Evolutionary conservation across 2,888 invertebrate species (phyloP), one percentile per base, ranked within the genome.

Genomic region (Melolontha melolontha): DNA sequence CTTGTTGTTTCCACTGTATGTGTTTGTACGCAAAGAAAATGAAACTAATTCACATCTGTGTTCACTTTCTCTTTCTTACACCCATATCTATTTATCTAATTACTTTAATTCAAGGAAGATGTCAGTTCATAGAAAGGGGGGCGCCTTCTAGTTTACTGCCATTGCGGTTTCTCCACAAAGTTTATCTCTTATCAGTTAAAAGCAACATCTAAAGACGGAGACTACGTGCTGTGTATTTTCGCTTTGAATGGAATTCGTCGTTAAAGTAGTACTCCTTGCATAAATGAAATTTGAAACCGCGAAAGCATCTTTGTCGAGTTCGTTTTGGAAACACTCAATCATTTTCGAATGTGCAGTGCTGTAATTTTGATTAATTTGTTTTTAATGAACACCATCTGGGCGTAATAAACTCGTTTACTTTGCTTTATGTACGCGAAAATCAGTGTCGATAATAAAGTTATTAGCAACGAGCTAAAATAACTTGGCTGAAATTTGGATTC

Each of bases 21-120:
- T 29, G 44, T 29, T 14, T n/a, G 42, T 14, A 12, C 14, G 7
- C 16, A 14, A 47, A 11, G 12, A 29, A 14, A 44, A 44, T 22
- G 14, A 59, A 44, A 44, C 44, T 59, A 39, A 39, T 54, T 17
- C 54, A 39, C 54, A 54, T 39, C 39, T 54, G 39, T 34, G 14
- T 14, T 54, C 54, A 14, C 39, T 39, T 54, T 39, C 54, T 8
- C 34, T 1, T 16, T 12, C 16, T 54, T 14, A 39, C 39, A 17
- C 27, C 7, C 14, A 11, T 34, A 10, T 2, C 44, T 44, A 59
- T 44, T 59, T 44, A 59, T 59, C 44, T 59, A 44, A 59, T 59
- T 59, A 59, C 29, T 29, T 59, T 27, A 14, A 12, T 59, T 29
- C 44, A 14, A 29, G 44, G 10, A 44, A 29, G 17, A 59, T 44